phyloP scores from a whole-genome alignment of 1,140 invertebrate species.

The Lucilia cuprina region DNA sequence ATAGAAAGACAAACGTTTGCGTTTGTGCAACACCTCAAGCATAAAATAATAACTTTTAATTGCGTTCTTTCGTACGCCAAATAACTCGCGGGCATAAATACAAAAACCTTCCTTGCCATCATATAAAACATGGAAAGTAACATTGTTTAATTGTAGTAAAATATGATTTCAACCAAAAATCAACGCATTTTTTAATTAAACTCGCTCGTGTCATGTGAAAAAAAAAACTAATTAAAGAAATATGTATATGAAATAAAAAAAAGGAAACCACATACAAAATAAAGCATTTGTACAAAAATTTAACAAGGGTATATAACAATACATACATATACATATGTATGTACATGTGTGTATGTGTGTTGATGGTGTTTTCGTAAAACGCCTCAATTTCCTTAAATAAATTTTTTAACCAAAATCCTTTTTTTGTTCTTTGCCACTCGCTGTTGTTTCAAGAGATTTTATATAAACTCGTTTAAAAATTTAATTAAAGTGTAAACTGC shows the following conservation, averaged over 20 bases:
- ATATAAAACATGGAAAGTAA: not conserved
- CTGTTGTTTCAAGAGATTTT: not conserved
- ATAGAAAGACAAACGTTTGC: not conserved
- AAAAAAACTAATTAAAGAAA: not conserved
- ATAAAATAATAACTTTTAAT: constrained; percentile 35
- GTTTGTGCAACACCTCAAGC: constrained; percentile 15
- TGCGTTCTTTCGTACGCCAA: constrained; percentile 3
- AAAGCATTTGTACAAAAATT: not conserved
- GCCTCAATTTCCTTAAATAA: constrained; percentile 10
- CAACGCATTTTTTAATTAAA: constrained; percentile 31
- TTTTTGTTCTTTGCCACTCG: not conserved
- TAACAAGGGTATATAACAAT: not conserved
- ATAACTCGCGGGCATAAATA: not conserved
- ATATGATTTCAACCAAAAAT: not conserved
- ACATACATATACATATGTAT: not conserved
- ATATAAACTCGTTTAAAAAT: constrained; percentile 37
- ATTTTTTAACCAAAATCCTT: constrained; percentile 20
- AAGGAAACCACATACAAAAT: not conserved
- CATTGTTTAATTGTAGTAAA: not conserved
- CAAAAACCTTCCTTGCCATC: not conserved
- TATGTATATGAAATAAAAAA: not conserved
- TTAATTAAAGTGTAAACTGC: constrained; percentile 40
- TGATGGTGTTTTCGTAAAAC: not conserved
- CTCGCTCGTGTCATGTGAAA: not conserved
- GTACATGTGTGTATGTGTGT: not conserved